phyloP scores from a whole-genome alignment of 2,888 invertebrate species.

The Punctoribates punctum region DNA sequence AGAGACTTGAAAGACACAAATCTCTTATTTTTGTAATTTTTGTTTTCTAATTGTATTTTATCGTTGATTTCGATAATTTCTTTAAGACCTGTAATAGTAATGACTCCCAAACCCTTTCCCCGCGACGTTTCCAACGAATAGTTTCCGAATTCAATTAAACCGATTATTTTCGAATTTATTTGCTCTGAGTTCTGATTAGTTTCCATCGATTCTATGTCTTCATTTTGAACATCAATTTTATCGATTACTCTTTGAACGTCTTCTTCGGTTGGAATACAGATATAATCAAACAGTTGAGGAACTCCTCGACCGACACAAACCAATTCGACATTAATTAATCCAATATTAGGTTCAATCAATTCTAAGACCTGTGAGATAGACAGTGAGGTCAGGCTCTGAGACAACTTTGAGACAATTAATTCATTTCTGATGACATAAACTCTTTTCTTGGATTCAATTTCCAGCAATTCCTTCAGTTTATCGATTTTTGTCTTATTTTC shows the following conservation, averaged over 20 bases:
- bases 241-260: constrained; percentile 12
- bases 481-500: constrained; percentile 10
- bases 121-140: constrained; percentile 35
- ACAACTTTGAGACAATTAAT: background rate
- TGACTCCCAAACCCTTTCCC: constrained; percentile 42
- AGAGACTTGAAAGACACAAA: background rate
- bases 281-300: constrained; percentile 31
- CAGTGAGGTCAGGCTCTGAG: background rate
- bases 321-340: constrained; percentile 36
- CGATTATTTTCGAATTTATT: constrained; percentile 36
- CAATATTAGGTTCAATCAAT: background rate
- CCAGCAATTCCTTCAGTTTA: background rate
- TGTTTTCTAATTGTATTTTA: background rate
- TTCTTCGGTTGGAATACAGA: constrained; percentile 31
- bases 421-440: constrained; percentile 12
- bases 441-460: background rate
- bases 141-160: constrained; percentile 43
- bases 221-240: background rate
- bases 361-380: background rate
- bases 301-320: constrained; percentile 22
- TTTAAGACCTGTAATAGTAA: background rate
- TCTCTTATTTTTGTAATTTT: background rate
- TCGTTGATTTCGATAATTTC: constrained; percentile 23
- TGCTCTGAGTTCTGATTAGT: background rate
- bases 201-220: background rate